Conservation (phyloP, 2,113 vertebrate genomes). For the Anhinga anhinga region DNA sequence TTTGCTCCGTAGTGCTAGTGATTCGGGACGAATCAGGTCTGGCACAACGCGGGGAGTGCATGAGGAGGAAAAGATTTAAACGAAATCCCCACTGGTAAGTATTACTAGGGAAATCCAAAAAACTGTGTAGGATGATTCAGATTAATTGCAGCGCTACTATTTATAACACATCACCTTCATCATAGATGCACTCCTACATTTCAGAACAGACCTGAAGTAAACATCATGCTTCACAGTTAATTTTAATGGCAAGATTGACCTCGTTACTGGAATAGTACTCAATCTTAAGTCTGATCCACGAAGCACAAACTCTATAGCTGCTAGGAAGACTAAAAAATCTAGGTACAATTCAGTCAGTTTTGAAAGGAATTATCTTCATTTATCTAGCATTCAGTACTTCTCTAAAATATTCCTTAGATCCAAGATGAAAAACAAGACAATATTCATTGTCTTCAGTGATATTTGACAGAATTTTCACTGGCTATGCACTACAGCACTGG, state of each 20-base stretch:
- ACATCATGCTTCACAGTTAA: background rate
- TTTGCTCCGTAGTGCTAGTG: background rate
- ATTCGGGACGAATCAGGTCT: background rate
- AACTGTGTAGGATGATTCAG: background rate
- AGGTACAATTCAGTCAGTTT: background rate
- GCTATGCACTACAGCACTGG: background rate
- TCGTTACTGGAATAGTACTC: background rate
- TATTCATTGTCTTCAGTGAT: background rate
- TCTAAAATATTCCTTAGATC: background rate
- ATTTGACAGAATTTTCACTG: background rate
- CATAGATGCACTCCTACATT: background rate
- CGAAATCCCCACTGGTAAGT: background rate
- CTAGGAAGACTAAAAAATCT: background rate
- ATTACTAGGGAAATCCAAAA: background rate
- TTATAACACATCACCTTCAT: background rate
- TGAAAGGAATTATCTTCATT: background rate
- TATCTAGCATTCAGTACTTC: background rate
- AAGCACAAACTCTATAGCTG: background rate
- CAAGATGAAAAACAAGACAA: background rate
- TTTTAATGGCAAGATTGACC: background rate
- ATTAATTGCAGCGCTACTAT: background rate
- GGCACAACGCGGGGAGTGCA: background rate
- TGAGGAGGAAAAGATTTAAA: background rate
- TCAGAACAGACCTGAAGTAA: background rate
- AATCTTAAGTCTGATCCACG: background rate